Evolutionary conservation across 2,888 invertebrate species (phyloP).

Genomic region (Rhingia campestris): DNA sequence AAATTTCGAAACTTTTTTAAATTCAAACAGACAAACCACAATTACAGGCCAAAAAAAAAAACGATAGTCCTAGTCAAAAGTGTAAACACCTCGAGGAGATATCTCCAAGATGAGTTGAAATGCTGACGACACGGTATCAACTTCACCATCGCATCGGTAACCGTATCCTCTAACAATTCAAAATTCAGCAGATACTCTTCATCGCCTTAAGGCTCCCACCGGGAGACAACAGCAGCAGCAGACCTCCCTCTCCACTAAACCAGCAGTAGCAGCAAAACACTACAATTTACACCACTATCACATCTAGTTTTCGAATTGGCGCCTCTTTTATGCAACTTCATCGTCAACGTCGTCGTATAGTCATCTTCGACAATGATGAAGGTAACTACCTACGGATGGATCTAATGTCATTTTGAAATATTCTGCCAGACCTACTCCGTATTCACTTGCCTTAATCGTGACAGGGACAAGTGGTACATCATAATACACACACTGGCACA

Average conservation of each 20-base stretch:
- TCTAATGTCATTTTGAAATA: slow-evolving; percentile 60
- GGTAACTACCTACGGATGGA: slow-evolving; percentile 46
- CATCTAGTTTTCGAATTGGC: slow-evolving; percentile 66
- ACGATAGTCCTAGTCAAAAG: slow-evolving; percentile 1
- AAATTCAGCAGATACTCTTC: slow-evolving; percentile 36
- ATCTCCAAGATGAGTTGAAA: neutral
- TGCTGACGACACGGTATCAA: slow-evolving; percentile 22
- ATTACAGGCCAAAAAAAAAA: neutral
- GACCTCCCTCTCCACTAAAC: neutral
- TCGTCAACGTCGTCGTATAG: slow-evolving; percentile 3
- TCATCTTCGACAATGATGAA: slow-evolving; percentile 43
- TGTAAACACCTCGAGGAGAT: neutral
- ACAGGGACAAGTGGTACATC: slow-evolving; percentile 67
- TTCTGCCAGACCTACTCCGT: slow-evolving; percentile 25
- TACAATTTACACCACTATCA: slow-evolving; percentile 59
- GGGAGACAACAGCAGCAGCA: neutral
- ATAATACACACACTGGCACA: slow-evolving; percentile 39
- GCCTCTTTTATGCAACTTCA: slow-evolving; percentile 60
- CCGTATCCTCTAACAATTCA: slow-evolving; percentile 27
- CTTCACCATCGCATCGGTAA: slow-evolving; percentile 13
- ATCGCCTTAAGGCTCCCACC: neutral
- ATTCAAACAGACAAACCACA: too few species aligned
- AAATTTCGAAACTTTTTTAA: too few species aligned
- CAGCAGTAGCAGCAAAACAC: slow-evolving; percentile 15
- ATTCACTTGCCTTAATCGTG: slow-evolving; percentile 57